phyloP scores from a whole-genome alignment of 1,140 invertebrate species.

The Heliconius eleuchia region DNA sequence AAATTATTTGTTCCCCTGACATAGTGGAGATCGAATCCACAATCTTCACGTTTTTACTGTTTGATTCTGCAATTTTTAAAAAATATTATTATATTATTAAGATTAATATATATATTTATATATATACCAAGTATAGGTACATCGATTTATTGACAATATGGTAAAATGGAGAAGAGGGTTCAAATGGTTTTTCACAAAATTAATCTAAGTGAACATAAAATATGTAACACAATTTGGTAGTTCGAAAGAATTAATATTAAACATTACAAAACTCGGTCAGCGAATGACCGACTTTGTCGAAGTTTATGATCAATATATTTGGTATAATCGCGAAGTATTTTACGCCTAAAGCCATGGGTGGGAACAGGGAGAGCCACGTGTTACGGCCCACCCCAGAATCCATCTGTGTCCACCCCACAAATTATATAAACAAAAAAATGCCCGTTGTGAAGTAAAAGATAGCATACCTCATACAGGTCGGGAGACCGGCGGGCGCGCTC shows the following conservation, averaged over 20 bases:
- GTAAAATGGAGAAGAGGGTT: too few species aligned
- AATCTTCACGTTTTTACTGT: too few species aligned
- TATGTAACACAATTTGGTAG: neutral
- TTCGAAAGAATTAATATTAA: neutral
- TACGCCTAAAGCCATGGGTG: neutral
- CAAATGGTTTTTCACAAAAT: too few species aligned
- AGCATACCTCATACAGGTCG: slow-evolving; percentile 49
- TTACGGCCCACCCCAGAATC: neutral
- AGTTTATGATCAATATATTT: neutral
- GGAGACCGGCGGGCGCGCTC: slow-evolving; percentile 69
- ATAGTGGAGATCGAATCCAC: too few species aligned
- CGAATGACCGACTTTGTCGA: neutral
- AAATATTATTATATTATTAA: too few species aligned
- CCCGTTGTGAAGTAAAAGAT: too few species aligned
- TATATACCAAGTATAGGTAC: too few species aligned
- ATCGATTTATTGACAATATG: too few species aligned
- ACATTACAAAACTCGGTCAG: neutral
- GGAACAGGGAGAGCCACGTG: too few species aligned
- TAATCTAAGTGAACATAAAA: neutral
- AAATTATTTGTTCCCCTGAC: too few species aligned
- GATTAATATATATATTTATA: too few species aligned
- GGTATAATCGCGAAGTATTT: neutral
- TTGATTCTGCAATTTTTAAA: too few species aligned
- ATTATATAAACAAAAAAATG: neutral
- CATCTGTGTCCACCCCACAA: neutral